Evolutionary conservation across 2,113 vertebrate species (phyloP).

Genomic region (Nycticebus coucang): DNA sequence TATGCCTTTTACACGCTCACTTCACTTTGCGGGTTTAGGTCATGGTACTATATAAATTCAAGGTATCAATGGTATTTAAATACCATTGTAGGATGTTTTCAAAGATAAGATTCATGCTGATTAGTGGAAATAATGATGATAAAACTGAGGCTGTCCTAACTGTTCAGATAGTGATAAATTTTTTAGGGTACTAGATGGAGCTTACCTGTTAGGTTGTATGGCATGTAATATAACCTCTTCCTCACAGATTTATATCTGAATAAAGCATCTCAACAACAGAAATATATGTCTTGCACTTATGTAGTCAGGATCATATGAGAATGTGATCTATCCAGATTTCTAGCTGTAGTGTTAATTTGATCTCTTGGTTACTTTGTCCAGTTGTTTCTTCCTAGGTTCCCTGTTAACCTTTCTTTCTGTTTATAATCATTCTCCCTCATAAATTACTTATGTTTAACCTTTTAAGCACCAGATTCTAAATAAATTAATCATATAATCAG

Average conservation of each 20-base stretch:
- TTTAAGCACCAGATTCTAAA: conserved; percentile 20
- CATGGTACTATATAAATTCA: conserved; percentile 16
- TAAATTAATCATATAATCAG: conserved; percentile 44
- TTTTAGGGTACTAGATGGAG: not conserved
- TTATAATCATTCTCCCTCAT: not conserved
- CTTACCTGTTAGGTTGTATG: not conserved
- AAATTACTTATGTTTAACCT: conserved; percentile 46
- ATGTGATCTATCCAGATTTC: not conserved
- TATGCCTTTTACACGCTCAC: not conserved
- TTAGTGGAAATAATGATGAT: conserved; percentile 46
- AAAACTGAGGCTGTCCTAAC: not conserved
- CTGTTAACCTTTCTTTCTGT: not conserved
- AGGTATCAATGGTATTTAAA: conserved; percentile 14
- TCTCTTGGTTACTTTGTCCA: not conserved
- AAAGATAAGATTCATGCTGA: conserved; percentile 14
- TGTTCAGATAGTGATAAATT: not conserved
- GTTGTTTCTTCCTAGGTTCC: not conserved
- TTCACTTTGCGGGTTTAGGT: not conserved
- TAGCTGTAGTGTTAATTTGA: not conserved
- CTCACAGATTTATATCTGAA: not conserved
- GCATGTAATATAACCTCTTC: not conserved
- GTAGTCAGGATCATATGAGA: not conserved
- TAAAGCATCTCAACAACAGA: not conserved
- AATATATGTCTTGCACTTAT: not conserved
- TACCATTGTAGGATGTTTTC: not conserved